Evolutionary conservation across 37 sponge, comb jelly and placozoan genomes (phyloP), one percentile per base, ranked within the genome.

Genomic region (Chondrosia reniformis): DNA sequence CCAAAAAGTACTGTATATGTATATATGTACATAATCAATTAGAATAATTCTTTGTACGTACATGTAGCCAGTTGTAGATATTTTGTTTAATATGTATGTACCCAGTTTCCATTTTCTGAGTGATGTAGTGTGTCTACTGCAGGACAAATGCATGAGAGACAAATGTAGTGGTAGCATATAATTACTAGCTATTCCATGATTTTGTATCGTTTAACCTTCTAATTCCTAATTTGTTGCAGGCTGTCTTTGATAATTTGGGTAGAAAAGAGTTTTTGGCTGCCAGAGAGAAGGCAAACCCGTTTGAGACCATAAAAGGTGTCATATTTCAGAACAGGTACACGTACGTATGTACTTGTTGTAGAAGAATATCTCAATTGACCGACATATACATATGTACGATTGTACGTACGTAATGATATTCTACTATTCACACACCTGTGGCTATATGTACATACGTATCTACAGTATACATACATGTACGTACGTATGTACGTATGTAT

Each of bases 301-400:
- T 83, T 79, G 99, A 98, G 67, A 92, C 89, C 21, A 98, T 98
- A 24, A 85, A 85, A 27, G 83, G 84, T 58, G 95, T 55, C 22
- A 90, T 95, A n/a, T 98, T 98, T 78, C 95, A 91, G 64, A 98
- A 98, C 81, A 93, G 97, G 97, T 96, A 49, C 52, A 49, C 52
- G 15, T 49, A 49, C 52, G 52, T 49, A 49, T 49, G 52, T 49
- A 49, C 15, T 19, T 49, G 15, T 15, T 49, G 52, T 49, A 49
- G 10, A 15, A 19, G 15, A 19, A 19, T 49, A 49, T 15, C 10
- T 10, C 15, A 49, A 19, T 19, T 49, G 52, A 49, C 52, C 15
- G 15, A 49, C 52, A 49, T 49, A 15, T 49, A 49, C 52, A 15
- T 49, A 49, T 49, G 15, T 49, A 19, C 10, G 10, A 15, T 49